Conservation (phyloP, 2,888 invertebrate genomes). For the Rhamnusium bicolor region DNA sequence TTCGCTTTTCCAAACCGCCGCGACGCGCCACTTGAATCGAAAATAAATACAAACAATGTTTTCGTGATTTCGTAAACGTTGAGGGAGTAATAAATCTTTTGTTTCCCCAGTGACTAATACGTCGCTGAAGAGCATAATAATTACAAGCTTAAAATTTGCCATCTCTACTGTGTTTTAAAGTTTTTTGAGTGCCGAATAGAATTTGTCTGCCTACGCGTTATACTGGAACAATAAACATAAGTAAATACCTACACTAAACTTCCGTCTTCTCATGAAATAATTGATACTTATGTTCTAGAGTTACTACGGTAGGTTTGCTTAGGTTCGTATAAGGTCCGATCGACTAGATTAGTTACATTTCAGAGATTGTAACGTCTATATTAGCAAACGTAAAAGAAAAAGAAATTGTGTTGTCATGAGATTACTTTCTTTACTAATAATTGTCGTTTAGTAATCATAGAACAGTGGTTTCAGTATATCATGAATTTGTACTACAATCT, state of each 20-base stretch:
- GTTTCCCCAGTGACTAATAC: conserved; percentile 17
- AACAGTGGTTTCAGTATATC: too few relatives aligned
- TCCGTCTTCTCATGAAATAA: neutral
- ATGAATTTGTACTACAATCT: too few relatives aligned
- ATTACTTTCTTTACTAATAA: too few relatives aligned
- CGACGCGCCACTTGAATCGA: neutral
- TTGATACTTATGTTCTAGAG: neutral
- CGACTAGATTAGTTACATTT: too few relatives aligned
- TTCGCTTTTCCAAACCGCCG: neutral
- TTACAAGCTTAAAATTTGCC: conserved; percentile 12
- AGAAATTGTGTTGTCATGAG: too few relatives aligned
- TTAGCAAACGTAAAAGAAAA: too few relatives aligned
- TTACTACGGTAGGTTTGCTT: neutral
- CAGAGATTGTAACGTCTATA: too few relatives aligned
- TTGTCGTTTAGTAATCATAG: too few relatives aligned
- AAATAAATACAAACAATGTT: conserved; percentile 11
- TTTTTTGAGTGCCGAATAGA: neutral
- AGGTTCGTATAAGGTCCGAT: too few relatives aligned
- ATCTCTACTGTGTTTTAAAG: neutral
- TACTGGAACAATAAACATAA: neutral
- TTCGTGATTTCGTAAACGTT: neutral
- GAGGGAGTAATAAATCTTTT: conserved; percentile 7
- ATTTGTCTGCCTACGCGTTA: neutral
- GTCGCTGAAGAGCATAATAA: conserved; percentile 14
- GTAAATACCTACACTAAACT: neutral